Evolutionary conservation across 2,888 invertebrate genomes (phyloP).

Genomic region (Xestia ashworthii): DNA sequence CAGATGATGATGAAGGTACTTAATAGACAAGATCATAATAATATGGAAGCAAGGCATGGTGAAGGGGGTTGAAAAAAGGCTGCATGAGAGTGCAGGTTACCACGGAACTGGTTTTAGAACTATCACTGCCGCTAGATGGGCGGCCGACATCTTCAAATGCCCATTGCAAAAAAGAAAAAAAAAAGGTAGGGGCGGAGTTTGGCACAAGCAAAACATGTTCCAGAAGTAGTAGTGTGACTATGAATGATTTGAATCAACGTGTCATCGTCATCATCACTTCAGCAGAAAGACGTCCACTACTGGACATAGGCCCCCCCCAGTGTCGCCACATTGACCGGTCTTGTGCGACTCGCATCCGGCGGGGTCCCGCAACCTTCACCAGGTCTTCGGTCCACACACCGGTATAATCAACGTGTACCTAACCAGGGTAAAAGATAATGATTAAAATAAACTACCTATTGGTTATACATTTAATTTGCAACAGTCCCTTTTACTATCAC

Average conservation of each 20-base stretch:
- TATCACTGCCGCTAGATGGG: neutral
- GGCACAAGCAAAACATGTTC: neutral
- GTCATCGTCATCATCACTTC: neutral
- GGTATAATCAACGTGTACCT: too few relatives aligned
- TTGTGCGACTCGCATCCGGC: too few relatives aligned
- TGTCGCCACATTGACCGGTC: too few relatives aligned
- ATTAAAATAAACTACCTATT: neutral
- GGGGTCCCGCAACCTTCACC: too few relatives aligned
- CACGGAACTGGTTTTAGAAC: neutral
- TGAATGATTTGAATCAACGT: neutral
- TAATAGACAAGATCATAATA: neutral
- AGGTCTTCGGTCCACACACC: too few relatives aligned
- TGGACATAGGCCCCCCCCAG: too few relatives aligned
- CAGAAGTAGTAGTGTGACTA: neutral
- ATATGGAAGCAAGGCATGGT: neutral
- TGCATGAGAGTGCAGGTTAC: neutral
- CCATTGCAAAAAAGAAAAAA: too few relatives aligned
- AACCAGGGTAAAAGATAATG: neutral
- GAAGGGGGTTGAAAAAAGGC: neutral
- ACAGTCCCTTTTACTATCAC: constrained; percentile 13
- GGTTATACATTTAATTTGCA: neutral
- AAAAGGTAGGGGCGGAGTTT: neutral
- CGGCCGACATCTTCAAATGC: neutral
- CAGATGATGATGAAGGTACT: too few relatives aligned
- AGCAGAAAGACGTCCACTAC: too few relatives aligned